phyloP scores from a whole-genome alignment of 1,140 invertebrate species.

The Linepithema humile region DNA sequence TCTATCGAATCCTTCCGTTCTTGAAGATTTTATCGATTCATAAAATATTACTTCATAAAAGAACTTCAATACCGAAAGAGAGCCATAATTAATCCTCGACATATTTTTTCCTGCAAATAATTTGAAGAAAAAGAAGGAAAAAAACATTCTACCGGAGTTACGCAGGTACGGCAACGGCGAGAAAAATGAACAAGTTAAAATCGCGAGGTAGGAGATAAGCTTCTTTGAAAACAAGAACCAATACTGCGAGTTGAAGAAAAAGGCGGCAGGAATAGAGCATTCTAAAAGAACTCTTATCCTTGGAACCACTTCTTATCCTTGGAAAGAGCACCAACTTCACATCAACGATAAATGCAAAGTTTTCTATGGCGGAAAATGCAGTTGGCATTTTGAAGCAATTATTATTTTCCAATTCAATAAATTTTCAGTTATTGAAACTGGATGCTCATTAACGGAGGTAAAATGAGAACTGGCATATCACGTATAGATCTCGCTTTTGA shows the following conservation, averaged over 20 bases:
- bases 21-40: slow-evolving; percentile 13
- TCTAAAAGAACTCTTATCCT: background rate
- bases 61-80: background rate
- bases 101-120: background rate
- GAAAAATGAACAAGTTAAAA: slow-evolving; percentile 12
- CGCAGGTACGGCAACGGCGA: background rate
- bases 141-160: background rate
- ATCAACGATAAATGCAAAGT: background rate
- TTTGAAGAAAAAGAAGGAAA: background rate
- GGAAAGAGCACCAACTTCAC: background rate
- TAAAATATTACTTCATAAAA: background rate
- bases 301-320: background rate
- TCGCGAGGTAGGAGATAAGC: background rate
- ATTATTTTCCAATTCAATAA: background rate
- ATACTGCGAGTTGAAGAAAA: background rate
- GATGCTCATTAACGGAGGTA: slow-evolving; percentile 4
- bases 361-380: background rate
- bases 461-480: background rate
- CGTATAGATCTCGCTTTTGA: background rate
- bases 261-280: background rate
- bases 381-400: background rate
- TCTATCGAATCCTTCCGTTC: background rate
- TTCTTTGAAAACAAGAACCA: slow-evolving; percentile 4
- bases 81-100: slow-evolving; percentile 20
- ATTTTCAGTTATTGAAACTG: background rate